A percentile compares a stretch with the other conserved stretches of the same genome.
Evolutionary conservation across 2,888 invertebrate genomes (phyloP).

Genomic region (Ommatoiulus sabulosus): DNA sequence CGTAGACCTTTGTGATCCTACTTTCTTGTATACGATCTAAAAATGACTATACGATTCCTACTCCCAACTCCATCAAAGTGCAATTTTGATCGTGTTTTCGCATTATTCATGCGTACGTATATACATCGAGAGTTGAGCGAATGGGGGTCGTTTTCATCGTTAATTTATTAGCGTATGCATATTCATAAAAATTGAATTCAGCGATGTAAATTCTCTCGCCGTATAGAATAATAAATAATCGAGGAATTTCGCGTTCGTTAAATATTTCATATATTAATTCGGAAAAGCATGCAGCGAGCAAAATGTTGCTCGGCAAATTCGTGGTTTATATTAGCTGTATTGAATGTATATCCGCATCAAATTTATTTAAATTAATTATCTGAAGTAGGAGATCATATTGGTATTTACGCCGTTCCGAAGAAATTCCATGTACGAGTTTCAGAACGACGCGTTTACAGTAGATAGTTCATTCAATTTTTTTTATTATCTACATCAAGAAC

Average conservation of each 20-base stretch:
- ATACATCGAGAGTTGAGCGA: too few species aligned
- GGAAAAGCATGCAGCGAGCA: not conserved
- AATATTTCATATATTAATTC: conserved; percentile 13
- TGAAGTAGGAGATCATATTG: not conserved
- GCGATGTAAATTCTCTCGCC: not conserved
- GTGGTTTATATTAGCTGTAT: not conserved
- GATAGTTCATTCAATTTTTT: too few species aligned
- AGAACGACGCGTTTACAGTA: too few species aligned
- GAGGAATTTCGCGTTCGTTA: not conserved
- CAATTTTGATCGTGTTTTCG: not conserved
- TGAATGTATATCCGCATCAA: not conserved
- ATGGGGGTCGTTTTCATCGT: not conserved
- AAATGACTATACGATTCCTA: conserved; percentile 7
- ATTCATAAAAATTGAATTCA: conserved; percentile 4
- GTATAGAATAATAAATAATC: not conserved
- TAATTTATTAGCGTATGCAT: conserved; percentile 28
- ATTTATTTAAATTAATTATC: conserved; percentile 6
- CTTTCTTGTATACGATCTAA: not conserved
- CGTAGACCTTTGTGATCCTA: not conserved
- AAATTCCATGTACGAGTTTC: too few species aligned
- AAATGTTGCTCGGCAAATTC: not conserved
- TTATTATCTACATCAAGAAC: too few species aligned
- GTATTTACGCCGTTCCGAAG: too few species aligned
- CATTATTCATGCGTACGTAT: conserved; percentile 6
- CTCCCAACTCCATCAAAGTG: not conserved